These are phyloP conservation scores for Isurus oxyrinchus DNA, from an alignment of 2,113 vertebrate genomes.

Conservation along the genomic window DNA sequence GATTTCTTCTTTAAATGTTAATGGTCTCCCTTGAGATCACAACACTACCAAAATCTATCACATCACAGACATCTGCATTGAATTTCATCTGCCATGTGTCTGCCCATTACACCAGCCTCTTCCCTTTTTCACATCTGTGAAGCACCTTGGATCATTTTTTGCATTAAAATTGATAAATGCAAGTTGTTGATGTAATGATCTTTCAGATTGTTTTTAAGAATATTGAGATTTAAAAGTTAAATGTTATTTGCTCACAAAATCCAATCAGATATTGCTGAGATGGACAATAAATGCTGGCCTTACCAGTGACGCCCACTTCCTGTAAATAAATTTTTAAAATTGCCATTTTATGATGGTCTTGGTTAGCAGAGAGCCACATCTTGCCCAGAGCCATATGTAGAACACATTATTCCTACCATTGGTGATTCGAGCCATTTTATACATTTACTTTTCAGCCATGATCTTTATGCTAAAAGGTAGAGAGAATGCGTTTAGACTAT, in stretches of 20 bases:
- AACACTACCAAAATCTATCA: too few species aligned
- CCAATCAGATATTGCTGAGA: not conserved
- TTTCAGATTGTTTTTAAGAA: not conserved
- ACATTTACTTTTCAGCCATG: not conserved
- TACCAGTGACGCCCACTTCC: not conserved
- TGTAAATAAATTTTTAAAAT: not conserved
- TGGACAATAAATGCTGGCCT: not conserved
- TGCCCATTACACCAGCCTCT: too few species aligned
- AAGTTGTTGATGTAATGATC: not conserved
- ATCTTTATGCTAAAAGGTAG: not conserved
- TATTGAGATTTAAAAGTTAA: not conserved
- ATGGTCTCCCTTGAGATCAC: too few species aligned
- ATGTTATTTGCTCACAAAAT: not conserved
- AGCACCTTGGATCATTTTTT: not conserved
- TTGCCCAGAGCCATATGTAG: not conserved
- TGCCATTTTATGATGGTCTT: not conserved
- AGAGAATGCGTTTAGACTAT: not conserved
- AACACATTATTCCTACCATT: too few species aligned
- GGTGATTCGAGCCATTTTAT: not conserved
- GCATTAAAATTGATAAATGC: not conserved
- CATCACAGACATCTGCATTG: too few species aligned
- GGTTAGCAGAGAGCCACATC: not conserved
- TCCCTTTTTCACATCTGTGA: not conserved
- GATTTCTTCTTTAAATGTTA: too few species aligned
- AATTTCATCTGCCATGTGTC: too few species aligned